These are phyloP conservation scores for Conchocele bisecta DNA, from an alignment of 2,888 invertebrate species.

Conservation along the genomic window DNA sequence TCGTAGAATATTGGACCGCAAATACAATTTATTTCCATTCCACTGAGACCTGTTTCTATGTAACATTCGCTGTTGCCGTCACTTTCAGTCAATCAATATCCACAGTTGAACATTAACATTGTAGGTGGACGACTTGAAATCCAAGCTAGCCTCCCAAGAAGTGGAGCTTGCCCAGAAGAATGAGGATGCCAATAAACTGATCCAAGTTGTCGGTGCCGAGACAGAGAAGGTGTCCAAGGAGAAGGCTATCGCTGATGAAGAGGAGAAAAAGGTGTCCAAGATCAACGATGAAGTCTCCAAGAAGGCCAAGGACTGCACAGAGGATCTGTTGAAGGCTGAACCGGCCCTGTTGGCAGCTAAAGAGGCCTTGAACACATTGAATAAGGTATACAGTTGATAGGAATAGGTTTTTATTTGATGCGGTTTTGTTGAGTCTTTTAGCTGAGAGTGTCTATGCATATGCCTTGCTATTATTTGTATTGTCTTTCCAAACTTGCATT, in stretches of 20 bases:
- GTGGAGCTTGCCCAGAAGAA: slow-evolving; percentile 96
- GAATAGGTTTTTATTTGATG: too few species aligned
- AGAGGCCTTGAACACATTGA: slow-evolving; percentile 96
- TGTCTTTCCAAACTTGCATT: too few species aligned
- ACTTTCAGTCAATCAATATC: too few species aligned
- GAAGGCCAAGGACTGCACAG: slow-evolving; percentile 93
- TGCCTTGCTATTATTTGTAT: too few species aligned
- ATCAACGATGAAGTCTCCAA: slow-evolving; percentile 96
- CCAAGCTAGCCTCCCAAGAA: slow-evolving; percentile 95
- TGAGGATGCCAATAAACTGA: slow-evolving; percentile 96
- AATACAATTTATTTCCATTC: too few species aligned
- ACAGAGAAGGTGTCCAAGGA: slow-evolving; percentile 97
- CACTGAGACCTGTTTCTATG: too few species aligned
- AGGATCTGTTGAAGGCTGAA: slow-evolving; percentile 96
- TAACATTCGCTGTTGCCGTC: too few species aligned
- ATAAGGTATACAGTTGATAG: too few species aligned
- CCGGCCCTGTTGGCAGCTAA: slow-evolving; percentile 96
- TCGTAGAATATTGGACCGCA: too few species aligned
- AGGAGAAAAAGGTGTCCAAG: slow-evolving; percentile 95
- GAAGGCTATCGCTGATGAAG: slow-evolving; percentile 93
- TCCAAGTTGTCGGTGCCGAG: slow-evolving; percentile 94
- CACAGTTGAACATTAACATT: too few species aligned
- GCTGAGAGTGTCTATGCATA: too few species aligned
- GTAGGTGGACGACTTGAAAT: slow-evolving; percentile 96
- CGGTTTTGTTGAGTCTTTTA: too few species aligned